Base-by-base conservation (phyloP, 2,888 invertebrate genomes). In the Rhingia rostrata region DNA sequence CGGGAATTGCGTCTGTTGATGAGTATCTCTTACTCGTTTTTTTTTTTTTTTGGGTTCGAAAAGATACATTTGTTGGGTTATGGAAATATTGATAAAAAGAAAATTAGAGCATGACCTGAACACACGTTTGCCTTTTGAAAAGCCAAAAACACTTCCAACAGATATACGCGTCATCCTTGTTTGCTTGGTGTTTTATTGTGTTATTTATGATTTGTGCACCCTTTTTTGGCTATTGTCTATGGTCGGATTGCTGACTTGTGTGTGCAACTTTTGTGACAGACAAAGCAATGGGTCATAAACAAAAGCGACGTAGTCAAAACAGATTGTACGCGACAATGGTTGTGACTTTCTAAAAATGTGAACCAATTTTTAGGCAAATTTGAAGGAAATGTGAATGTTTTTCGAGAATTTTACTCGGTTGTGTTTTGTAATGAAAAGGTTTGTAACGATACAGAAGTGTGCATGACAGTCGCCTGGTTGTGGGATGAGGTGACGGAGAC, bases 51-150 rank as follows among this genome's bases (percentile, higher is more conserved):
- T 53, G 35, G 30, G 12, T 22, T 22, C 45, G 53, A 63, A 78
- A 69, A 54, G 58, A 70, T 33, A 60, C 47, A 58, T 64, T 14
- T 45, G 22, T 22, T 43, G 51, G 74, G 74, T 80, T 80, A 66
- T 70, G 80, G 80, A 80, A 80, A 84, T 84, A 80, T 80, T 80
- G 79, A 84, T 80, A 75, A 84, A 74, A 70, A 61, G 37, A 85
- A 81, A 85, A 85, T 85, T 81, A 81, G 85, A 85, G 85, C 85
- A 85, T 85, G 85, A 81, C 81, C 72, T 45, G 63, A 74, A 70
- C 85, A 67, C 80, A 85, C 85, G 75, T 85, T 72, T 78, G 73
- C 33, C 37, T 56, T 60, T 41, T 2, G 41, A 43, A 61, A 60
- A 32, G 10, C 39, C 2, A 39, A 39, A 30, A 51, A 51, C 14